phyloP scores from a whole-genome alignment of 2,888 invertebrate species.

The Allygus modestus region DNA sequence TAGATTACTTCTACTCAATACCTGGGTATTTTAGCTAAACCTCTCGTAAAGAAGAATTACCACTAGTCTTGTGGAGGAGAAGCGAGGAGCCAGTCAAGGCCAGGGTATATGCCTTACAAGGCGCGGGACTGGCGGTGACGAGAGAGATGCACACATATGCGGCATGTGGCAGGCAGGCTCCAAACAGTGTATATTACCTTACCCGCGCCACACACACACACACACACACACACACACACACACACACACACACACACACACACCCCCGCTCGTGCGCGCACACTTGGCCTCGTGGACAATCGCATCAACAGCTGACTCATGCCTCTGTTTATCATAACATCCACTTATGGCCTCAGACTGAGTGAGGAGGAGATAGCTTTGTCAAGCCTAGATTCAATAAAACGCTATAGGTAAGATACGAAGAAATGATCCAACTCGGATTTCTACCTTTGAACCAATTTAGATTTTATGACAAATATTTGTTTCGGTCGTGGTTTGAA shows the following conservation, averaged over 20 bases:
- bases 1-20: too few relatives aligned
- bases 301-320: slow-evolving; percentile 37
- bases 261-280: background rate
- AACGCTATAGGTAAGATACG: background rate
- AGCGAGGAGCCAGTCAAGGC: slow-evolving; percentile 36
- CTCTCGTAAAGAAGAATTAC: too few relatives aligned
- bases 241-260: background rate
- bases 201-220: background rate
- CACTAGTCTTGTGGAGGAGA: too few relatives aligned
- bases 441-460: too few relatives aligned
- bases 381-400: background rate
- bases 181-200: too few relatives aligned
- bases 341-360: slow-evolving; percentile 24
- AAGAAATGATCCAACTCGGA: too few relatives aligned
- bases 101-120: slow-evolving; percentile 41
- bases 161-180: background rate
- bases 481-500: too few relatives aligned
- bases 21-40: too few relatives aligned
- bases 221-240: background rate
- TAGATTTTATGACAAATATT: too few relatives aligned
- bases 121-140: slow-evolving; percentile 19
- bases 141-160: slow-evolving; percentile 29
- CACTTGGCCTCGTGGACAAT: background rate
- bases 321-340: slow-evolving; percentile 28
- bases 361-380: slow-evolving; percentile 1